Evolutionary conservation across 2,113 vertebrate species (phyloP), one percentile per base, ranked within the genome.

Genomic region (Trogon melanurus): DNA sequence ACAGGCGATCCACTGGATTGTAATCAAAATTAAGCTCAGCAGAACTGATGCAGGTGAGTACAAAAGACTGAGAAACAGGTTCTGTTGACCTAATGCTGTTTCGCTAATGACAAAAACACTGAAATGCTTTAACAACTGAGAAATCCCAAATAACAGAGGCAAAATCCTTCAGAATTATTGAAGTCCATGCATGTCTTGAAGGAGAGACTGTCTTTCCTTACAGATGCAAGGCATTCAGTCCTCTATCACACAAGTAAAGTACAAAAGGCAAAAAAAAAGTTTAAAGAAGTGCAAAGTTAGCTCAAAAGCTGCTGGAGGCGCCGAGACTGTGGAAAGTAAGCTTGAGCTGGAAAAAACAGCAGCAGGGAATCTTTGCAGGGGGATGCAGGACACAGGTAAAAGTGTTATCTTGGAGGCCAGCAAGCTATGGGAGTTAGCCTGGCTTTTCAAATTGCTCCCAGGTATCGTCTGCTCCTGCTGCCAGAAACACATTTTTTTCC

Each of bases 11-110:
- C 79, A 67, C 30, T 20, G 80, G 83, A 69, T 79, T 92, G 34
- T 15, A 90, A 93, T 53, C 83, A 94, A 83, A 96, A 91, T 94
- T 74, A 89, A 74, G 79, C 64, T 92, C 72, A 74, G 86, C 73
- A 57, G 70, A 96, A 90, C 58, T 15, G 87, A 84, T 72, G 70
- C 81, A 85, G 64, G 70, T 82, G 73, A 85, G 54, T 47, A 70
- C 1, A 1, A 41, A 36, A 85, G 50, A 71, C 3, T 60, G 57
- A 89, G 62, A 71, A 89, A 84, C 11, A 3, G 16, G 16, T 27
- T 26, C 54, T 85, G 62, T 38, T 57, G 70, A 81, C n/a, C 73
- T 90, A 76, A 84, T 50, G 80, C 44, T 69, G 65, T 84, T 92
- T 79, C 2, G 5, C 88, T 94, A 93, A 92, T 69, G 69, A 85